Evolutionary conservation across 2,113 vertebrate genomes (phyloP).

Genomic region (Python bivittatus): DNA sequence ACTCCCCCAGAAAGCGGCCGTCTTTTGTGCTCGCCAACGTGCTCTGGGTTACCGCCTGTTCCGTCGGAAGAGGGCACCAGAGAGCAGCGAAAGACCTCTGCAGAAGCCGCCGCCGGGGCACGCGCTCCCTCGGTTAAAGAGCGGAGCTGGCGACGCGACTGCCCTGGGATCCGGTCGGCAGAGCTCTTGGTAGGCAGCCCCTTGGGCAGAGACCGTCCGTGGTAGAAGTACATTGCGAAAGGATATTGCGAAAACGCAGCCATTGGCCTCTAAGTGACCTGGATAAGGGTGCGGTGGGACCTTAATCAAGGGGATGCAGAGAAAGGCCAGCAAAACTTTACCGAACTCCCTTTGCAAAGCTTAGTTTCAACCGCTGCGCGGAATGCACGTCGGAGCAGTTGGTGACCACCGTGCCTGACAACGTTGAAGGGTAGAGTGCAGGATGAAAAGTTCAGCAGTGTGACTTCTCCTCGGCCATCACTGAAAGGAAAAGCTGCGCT

Average conservation of each 20-base stretch:
- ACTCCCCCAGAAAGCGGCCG: background rate
- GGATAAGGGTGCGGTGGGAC: background rate
- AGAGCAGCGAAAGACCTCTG: slow-evolving; percentile 17
- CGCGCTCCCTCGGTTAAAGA: background rate
- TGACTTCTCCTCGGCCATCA: background rate
- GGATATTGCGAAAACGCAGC: background rate
- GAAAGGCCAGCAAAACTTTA: background rate
- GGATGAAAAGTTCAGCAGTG: background rate
- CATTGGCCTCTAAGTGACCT: background rate
- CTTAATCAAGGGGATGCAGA: background rate
- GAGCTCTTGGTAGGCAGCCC: background rate
- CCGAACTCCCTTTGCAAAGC: background rate
- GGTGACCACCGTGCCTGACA: background rate
- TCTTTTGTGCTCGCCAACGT: background rate
- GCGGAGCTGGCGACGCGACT: background rate
- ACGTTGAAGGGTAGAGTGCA: background rate
- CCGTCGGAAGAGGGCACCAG: slow-evolving; percentile 29
- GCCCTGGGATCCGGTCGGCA: background rate
- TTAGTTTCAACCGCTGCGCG: background rate
- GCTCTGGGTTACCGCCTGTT: background rate
- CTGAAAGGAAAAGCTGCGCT: background rate
- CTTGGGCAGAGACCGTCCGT: background rate
- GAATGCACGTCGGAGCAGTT: too few species aligned
- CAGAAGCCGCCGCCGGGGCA: too few species aligned
- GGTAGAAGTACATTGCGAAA: background rate